Evolutionary conservation across 2,797 vertebrate species (phyloP).

Genomic region (Buceros bicornis): DNA sequence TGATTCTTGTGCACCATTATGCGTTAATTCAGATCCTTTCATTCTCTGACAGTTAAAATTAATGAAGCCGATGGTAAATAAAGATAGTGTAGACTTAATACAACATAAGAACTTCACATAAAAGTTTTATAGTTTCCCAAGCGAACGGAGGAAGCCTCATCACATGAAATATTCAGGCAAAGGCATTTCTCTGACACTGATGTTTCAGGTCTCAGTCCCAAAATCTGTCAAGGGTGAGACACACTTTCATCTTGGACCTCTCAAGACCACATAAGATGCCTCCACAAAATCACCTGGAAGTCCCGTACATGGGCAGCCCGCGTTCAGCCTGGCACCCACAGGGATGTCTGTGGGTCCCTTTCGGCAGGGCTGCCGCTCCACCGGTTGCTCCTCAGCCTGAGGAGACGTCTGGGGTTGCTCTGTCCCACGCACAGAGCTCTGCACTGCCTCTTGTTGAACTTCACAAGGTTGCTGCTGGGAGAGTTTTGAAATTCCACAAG

Average conservation of each 20-base stretch:
- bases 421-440: neutral
- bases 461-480: neutral
- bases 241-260: neutral
- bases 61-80: conserved; percentile 15
- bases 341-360: neutral
- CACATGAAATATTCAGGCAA: neutral
- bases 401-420: neutral
- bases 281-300: neutral
- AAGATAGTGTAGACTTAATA: neutral
- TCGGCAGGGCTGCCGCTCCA: rapidly evolving
- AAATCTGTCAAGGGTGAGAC: neutral
- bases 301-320: rapidly evolving
- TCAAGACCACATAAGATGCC: neutral
- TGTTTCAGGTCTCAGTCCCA: neutral
- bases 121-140: neutral
- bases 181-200: neutral
- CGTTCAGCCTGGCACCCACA: neutral
- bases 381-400: neutral
- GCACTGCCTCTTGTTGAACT: neutral
- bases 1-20: conserved; percentile 18
- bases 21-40: neutral
- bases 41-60: conserved; percentile 37
- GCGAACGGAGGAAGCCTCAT: neutral
- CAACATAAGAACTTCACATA: neutral
- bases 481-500: neutral